Conservation (phyloP, 2,888 invertebrate species). For the Notocelia uddmanniana region DNA sequence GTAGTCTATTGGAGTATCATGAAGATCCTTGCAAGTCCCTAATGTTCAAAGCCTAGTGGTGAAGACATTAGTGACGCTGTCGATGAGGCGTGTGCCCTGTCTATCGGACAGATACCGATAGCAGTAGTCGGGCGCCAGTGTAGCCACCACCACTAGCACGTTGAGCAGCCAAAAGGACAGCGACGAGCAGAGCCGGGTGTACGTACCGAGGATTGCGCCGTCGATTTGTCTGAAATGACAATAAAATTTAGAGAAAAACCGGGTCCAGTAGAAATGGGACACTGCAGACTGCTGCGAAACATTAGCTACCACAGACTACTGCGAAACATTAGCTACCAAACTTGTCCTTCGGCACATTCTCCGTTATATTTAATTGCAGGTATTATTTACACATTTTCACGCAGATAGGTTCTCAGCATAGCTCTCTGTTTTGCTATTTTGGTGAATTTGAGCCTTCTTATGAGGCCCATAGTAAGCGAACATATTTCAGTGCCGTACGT, state of each 20-base stretch:
- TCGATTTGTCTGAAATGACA: conserved; percentile 66
- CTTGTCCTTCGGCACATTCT: no score
- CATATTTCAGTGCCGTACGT: no score
- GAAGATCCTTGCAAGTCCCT: background rate
- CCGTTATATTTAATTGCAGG: no score
- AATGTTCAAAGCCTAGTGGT: conserved; percentile 26
- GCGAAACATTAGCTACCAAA: background rate
- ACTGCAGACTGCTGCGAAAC: background rate
- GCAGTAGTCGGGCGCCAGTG: conserved; percentile 85
- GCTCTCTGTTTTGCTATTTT: no score
- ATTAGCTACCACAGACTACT: background rate
- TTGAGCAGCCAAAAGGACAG: conserved; percentile 87
- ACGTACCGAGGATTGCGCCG: conserved; percentile 87
- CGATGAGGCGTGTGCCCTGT: conserved; percentile 50
- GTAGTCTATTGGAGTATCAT: background rate
- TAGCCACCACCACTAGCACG: conserved; percentile 75
- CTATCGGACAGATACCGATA: conserved; percentile 63
- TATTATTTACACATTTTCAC: no score
- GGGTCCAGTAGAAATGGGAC: background rate
- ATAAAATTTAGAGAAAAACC: background rate
- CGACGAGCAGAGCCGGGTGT: conserved; percentile 85
- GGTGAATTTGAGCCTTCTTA: no score
- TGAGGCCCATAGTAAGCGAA: no score
- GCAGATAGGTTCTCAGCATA: no score
- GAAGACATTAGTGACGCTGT: conserved; percentile 1